These are phyloP conservation scores for Paracanthobrama guichenoti DNA, from an alignment of 2,113 vertebrate genomes.

Conservation along the genomic window DNA sequence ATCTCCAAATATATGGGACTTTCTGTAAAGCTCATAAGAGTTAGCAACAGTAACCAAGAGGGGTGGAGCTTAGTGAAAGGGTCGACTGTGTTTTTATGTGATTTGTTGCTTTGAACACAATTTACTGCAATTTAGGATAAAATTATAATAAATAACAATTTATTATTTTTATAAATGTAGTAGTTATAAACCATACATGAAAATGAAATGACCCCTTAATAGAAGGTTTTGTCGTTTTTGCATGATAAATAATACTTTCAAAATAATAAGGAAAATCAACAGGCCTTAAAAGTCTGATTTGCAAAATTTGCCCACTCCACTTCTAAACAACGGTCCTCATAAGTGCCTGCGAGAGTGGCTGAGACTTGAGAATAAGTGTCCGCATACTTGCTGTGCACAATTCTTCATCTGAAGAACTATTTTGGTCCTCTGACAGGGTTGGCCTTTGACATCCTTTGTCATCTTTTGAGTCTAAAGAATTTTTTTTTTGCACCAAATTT, in stretches of 20 bases:
- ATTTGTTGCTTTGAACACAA: background rate
- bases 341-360: slow-evolving; percentile 48
- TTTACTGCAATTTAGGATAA: background rate
- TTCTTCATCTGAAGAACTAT: slow-evolving; percentile 53
- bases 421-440: slow-evolving; percentile 46
- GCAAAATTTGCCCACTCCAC: slow-evolving; percentile 53
- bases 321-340: slow-evolving; percentile 48
- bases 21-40: background rate
- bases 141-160: background rate
- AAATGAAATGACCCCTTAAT: background rate
- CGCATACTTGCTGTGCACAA: slow-evolving; percentile 40
- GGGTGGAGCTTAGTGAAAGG: background rate
- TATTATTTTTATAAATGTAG: background rate
- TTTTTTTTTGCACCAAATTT: slow-evolving; percentile 49
- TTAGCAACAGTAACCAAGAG: background rate
- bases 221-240: background rate
- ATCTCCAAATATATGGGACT: background rate
- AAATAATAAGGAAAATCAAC: slow-evolving; percentile 49
- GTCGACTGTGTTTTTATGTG: background rate
- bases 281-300: slow-evolving; percentile 38
- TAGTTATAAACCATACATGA: background rate
- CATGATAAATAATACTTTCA: slow-evolving; percentile 11
- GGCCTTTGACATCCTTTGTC: slow-evolving; percentile 62
- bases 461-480: slow-evolving; percentile 58
- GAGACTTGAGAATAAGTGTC: slow-evolving; percentile 41